These are phyloP conservation scores for Nothocercus nigrocapillus DNA, from an alignment of 2,113 vertebrate species.

Conservation along the genomic window DNA sequence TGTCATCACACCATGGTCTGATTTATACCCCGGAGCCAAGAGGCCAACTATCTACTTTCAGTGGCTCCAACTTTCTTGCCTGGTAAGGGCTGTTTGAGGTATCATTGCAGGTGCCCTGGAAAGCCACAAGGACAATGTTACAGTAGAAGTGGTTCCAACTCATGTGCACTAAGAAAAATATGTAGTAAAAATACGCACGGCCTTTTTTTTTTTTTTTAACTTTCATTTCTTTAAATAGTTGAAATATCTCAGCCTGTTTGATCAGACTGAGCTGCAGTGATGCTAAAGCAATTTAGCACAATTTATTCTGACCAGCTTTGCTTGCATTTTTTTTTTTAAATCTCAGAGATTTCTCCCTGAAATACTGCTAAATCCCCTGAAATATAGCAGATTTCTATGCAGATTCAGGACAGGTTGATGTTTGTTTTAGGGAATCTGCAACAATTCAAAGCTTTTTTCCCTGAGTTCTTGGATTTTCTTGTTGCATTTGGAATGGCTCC, in stretches of 20 bases:
- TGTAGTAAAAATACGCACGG: too few relatives aligned
- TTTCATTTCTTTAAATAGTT: background rate
- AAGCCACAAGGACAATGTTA: rapidly evolving
- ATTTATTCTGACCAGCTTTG: background rate
- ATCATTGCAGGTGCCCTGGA: rapidly evolving
- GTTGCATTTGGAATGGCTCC: background rate
- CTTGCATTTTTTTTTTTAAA: background rate
- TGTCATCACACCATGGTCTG: rapidly evolving
- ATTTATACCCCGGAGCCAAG: too few relatives aligned
- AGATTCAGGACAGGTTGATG: background rate
- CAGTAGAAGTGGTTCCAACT: background rate
- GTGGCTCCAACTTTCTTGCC: background rate
- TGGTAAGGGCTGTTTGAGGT: background rate
- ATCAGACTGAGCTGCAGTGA: rapidly evolving
- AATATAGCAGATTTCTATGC: background rate
- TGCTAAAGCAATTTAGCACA: background rate
- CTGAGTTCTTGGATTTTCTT: background rate
- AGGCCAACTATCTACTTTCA: background rate
- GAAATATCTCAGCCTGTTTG: background rate
- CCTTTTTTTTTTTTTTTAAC: background rate
- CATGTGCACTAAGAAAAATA: background rate
- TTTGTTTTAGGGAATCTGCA: background rate
- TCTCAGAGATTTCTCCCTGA: background rate
- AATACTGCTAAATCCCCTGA: background rate
- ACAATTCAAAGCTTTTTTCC: background rate